phyloP scores from a whole-genome alignment of 2,797 vertebrate species.

The Scolopax rusticola region DNA sequence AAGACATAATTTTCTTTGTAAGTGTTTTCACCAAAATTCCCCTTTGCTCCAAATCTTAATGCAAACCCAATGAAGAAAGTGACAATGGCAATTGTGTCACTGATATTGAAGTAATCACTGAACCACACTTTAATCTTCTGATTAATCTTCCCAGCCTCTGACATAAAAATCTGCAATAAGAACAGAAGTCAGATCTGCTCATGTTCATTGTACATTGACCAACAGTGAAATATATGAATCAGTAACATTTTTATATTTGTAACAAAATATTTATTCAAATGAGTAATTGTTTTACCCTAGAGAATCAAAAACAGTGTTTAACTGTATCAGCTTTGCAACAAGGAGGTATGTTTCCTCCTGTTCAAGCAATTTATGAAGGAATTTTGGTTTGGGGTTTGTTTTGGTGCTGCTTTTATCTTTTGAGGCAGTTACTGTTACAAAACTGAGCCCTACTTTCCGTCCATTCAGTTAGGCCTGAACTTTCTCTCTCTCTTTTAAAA shows the following conservation, averaged over 20 bases:
- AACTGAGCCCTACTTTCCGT: neutral
- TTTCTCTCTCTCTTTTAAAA: neutral
- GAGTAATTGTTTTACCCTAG: neutral
- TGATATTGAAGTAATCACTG: conserved; percentile 95
- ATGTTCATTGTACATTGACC: neutral
- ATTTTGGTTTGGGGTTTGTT: neutral
- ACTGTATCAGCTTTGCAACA: neutral
- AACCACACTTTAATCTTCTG: conserved; percentile 99
- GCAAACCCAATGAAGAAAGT: conserved; percentile 96
- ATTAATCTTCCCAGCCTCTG: conserved; percentile 96
- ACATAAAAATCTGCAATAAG: conserved; percentile 93
- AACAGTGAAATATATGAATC: neutral
- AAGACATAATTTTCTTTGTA: conserved; percentile 80
- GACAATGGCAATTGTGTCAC: conserved; percentile 94
- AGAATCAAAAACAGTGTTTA: neutral
- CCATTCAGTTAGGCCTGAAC: neutral
- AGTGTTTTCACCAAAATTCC: conserved; percentile 73
- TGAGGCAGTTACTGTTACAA: neutral
- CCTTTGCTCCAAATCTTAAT: conserved; percentile 87
- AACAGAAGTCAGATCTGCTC: neutral
- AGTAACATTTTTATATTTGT: neutral
- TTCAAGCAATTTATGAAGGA: neutral
- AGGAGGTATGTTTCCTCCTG: neutral
- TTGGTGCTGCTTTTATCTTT: neutral
- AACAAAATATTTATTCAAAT: neutral